Conservation (phyloP, 2,797 vertebrate genomes). For the Phalanger gymnotis region DNA sequence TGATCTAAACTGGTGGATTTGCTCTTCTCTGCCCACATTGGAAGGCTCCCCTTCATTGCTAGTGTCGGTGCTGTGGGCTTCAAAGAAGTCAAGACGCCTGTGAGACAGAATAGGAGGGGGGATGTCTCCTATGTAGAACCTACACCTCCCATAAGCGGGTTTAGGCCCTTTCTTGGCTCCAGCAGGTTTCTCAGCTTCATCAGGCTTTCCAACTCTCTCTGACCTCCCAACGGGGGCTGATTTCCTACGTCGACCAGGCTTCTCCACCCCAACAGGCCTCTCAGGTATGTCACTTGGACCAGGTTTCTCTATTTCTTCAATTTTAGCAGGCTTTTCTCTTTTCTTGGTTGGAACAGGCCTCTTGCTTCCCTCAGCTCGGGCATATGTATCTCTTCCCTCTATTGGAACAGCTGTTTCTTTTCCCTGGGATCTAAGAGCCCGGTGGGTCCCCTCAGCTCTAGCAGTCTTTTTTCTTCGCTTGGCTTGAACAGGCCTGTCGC, state of each 20-base stretch:
- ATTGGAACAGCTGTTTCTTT: too few species aligned
- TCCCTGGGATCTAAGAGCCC: neutral
- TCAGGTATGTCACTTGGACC: too few species aligned
- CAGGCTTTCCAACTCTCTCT: too few species aligned
- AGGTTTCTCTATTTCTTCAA: neutral
- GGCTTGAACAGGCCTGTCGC: neutral
- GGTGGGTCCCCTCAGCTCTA: neutral
- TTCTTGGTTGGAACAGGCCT: too few species aligned
- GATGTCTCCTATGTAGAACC: too few species aligned
- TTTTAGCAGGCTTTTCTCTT: neutral
- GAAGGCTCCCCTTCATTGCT: accelerated
- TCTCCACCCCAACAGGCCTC: too few species aligned
- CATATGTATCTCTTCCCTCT: neutral
- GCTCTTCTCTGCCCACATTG: too few species aligned
- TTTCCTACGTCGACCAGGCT: neutral
- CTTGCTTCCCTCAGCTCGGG: too few species aligned
- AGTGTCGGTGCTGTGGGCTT: accelerated
- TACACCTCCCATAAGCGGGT: too few species aligned
- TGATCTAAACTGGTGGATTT: accelerated
- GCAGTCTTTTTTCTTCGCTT: neutral
- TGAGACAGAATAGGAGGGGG: accelerated
- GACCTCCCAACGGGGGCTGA: accelerated
- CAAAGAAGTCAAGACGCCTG: too few species aligned
- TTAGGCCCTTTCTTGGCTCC: too few species aligned
- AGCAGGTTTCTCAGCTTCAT: too few species aligned